phyloP scores from a whole-genome alignment of 2,888 invertebrate species.

The Idaea biselata region DNA sequence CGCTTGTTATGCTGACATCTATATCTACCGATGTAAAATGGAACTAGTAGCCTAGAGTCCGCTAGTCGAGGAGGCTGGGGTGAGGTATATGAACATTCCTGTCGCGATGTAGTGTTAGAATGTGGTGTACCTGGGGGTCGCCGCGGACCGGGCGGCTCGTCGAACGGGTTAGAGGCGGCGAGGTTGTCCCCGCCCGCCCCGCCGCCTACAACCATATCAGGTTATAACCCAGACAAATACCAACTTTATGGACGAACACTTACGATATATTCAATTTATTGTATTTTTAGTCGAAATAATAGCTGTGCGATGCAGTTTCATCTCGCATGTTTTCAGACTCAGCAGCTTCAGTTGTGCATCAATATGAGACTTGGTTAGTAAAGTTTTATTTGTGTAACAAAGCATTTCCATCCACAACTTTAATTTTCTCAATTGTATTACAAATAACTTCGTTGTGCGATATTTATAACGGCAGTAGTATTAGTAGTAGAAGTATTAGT shows the following conservation, averaged over 20 bases:
- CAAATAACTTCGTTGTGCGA: too few species aligned
- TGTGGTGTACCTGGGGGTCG: constrained; percentile 75
- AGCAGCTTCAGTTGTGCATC: background rate
- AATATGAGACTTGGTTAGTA: background rate
- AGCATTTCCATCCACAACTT: too few species aligned
- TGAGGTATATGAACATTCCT: background rate
- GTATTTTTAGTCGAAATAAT: too few species aligned
- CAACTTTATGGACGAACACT: constrained; percentile 33
- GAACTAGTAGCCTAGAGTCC: too few species aligned
- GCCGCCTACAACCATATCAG: constrained; percentile 72
- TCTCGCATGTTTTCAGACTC: background rate
- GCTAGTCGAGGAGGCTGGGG: background rate
- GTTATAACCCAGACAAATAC: constrained; percentile 38
- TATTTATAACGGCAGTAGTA: too few species aligned
- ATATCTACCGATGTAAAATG: too few species aligned
- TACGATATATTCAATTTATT: constrained; percentile 14
- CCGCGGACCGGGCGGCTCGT: constrained; percentile 84
- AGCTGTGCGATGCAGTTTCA: background rate
- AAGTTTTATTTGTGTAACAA: too few species aligned
- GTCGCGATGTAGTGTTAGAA: constrained; percentile 24
- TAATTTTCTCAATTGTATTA: too few species aligned
- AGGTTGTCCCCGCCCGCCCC: constrained; percentile 85
- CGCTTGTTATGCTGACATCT: too few species aligned
- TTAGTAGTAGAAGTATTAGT: too few species aligned
- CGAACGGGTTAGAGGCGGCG: constrained; percentile 92